Evolutionary conservation across 2,113 vertebrate species (phyloP), one percentile per base, ranked within the genome.

Genomic region (Echinops telfairi): DNA sequence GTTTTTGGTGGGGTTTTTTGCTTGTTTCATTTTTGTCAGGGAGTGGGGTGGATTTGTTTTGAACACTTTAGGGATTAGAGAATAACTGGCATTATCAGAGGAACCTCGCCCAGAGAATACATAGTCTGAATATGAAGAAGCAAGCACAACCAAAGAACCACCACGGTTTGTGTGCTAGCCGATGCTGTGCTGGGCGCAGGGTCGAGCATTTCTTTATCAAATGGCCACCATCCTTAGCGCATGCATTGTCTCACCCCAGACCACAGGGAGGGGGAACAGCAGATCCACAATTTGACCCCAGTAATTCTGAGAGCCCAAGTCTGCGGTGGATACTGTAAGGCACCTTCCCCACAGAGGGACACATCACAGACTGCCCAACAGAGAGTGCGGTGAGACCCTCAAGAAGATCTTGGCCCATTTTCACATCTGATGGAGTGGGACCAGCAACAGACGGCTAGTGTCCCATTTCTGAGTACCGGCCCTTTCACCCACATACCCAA

Each of bases 161-260:
- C 60, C 40, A 36, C 3, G n/a, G 78, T 15, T 27, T 60, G 25
- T 80, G 20, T 68, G n/a, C 23, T 90, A 88, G 15, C 75, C 79
- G 89, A 79, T 43, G 6, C 75, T 73, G 73, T 57, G 19, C 43
- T 40, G 76, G 76, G 87, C 29, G 77, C 5, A 14, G 25, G 38
- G 85, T 16, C 29, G 89, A 71, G 43, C 19, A 70, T 17, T 90
- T 38, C 33, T 90, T 78, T 66, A 15, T 78, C 84, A 96, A 94
- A 36, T 31, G 60, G 4, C 2, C 17, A 86, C 33, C 17, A 81
- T 68, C 5, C 66, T 87, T 12, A 84, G 15, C 14, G 29, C 66
- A 68, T 68, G 31, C 38, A 20, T 47, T 62, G 19, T 60, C 58
- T 3, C 57, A 62, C 9, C 60, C 20, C 23, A 64, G 20, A n/a